These are phyloP conservation scores for Cremastinae sp. DNA, from an alignment of 2,888 invertebrate genomes.

Conservation along the genomic window DNA sequence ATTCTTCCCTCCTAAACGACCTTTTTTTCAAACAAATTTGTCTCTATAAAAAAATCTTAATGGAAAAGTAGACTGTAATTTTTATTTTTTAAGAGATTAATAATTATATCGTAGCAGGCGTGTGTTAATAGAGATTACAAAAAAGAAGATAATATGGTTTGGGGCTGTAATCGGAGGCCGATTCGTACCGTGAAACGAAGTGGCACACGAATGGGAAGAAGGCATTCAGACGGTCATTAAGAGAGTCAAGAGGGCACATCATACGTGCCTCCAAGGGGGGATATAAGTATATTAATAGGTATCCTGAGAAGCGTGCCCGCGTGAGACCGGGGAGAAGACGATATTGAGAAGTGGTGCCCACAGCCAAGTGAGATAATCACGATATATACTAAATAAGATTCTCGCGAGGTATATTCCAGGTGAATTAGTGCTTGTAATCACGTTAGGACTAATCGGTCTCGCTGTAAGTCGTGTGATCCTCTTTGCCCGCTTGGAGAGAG, in stretches of 20 bases:
- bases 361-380: constrained; percentile 42
- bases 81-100: too few species aligned
- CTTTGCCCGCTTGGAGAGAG: constrained; percentile 61
- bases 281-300: constrained; percentile 54
- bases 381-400: constrained; percentile 44
- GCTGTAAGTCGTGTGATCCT: constrained; percentile 63
- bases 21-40: constrained; percentile 1
- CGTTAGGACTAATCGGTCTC: constrained; percentile 74
- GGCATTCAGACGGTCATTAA: constrained; percentile 62
- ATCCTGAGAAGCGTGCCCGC: constrained; percentile 47
- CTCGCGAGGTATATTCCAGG: constrained; percentile 63
- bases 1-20: neutral
- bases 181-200: constrained; percentile 64
- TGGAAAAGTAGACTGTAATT: too few species aligned
- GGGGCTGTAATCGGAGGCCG: constrained; percentile 44
- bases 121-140: constrained; percentile 39
- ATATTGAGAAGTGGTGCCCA: constrained; percentile 37
- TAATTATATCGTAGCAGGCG: constrained; percentile 6
- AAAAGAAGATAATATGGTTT: constrained; percentile 16
- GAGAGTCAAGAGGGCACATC: constrained; percentile 58
- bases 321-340: constrained; percentile 40
- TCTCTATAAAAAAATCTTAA: neutral
- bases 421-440: constrained; percentile 76
- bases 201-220: constrained; percentile 56
- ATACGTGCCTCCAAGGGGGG: constrained; percentile 33